phyloP scores from a whole-genome alignment of 30 jellyfish, hydroid and myxozoan species.

The Chironex yamaguchii region DNA sequence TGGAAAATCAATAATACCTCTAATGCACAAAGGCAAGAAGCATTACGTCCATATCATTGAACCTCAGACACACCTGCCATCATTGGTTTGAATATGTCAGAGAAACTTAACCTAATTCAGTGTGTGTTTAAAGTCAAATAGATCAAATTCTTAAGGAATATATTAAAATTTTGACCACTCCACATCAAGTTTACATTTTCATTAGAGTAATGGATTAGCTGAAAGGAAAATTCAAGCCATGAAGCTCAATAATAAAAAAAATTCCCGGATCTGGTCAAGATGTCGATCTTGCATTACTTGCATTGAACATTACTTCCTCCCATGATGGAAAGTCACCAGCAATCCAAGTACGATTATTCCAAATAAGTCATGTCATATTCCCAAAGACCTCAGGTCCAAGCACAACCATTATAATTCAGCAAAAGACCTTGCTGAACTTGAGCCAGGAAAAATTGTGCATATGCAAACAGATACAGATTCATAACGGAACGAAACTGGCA shows the following conservation, averaged over 20 bases:
- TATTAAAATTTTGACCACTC: slow-evolving; percentile 42
- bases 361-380: slow-evolving; percentile 24
- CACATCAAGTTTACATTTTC: slow-evolving; percentile 60
- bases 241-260: slow-evolving; percentile 72
- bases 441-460: slow-evolving; percentile 39
- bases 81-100: slow-evolving; percentile 9
- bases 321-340: slow-evolving; percentile 58
- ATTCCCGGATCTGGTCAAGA: slow-evolving; percentile 62
- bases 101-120: slow-evolving; percentile 18
- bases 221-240: slow-evolving; percentile 75
- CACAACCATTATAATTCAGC: slow-evolving; percentile 41
- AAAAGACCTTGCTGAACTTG: slow-evolving; percentile 46
- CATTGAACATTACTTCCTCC: slow-evolving; percentile 47
- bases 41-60: slow-evolving; percentile 31
- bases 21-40: slow-evolving; percentile 39
- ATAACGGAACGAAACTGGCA: slow-evolving; percentile 62
- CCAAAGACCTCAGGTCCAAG: slow-evolving; percentile 44
- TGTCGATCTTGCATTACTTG: slow-evolving; percentile 47
- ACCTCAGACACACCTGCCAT: slow-evolving; percentile 53
- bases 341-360: slow-evolving; percentile 25
- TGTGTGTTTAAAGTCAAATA: slow-evolving; percentile 2
- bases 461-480: slow-evolving; percentile 53
- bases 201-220: slow-evolving; percentile 69
- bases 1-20: slow-evolving; percentile 34
- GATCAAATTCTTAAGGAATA: slow-evolving; percentile 46